Evolutionary conservation across 2,113 vertebrate genomes (phyloP).

Genomic region (Oreamnos americanus): DNA sequence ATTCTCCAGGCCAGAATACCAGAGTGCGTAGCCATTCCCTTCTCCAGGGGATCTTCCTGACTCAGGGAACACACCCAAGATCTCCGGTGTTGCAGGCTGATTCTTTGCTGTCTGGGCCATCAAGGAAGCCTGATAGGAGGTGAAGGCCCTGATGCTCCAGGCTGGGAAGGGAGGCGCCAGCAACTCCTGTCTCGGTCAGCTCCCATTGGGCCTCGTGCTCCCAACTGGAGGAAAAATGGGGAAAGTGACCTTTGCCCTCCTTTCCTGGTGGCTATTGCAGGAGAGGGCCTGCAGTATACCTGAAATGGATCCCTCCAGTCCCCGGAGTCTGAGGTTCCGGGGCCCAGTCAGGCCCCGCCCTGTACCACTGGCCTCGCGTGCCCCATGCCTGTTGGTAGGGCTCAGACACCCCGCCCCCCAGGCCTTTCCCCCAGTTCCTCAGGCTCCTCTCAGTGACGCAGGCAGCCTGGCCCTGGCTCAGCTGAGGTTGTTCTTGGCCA

Average conservation of each 20-base stretch:
- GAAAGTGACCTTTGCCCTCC: not conserved
- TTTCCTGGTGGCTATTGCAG: not conserved
- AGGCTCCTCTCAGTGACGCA: not conserved
- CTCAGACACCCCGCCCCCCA: not conserved
- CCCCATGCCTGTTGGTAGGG: constrained; percentile 30
- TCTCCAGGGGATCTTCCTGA: not conserved
- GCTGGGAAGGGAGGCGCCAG: not conserved
- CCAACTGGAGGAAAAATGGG: not conserved
- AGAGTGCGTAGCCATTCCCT: not conserved
- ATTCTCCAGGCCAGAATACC: not conserved
- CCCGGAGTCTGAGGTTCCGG: not conserved
- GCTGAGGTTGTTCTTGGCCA: not conserved
- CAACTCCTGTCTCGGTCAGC: too few species aligned
- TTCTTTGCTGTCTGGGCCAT: not conserved
- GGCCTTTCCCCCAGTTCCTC: constrained; percentile 53
- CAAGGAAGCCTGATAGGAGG: too few species aligned
- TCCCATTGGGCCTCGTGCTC: not conserved
- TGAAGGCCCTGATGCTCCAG: too few species aligned
- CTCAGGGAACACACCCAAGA: not conserved
- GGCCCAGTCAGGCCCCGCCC: accelerated
- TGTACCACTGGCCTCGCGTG: accelerated
- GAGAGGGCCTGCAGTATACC: not conserved
- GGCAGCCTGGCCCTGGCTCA: not conserved
- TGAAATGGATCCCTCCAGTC: not conserved
- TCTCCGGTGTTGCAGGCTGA: not conserved